Percentiles rank a stretch among this genome's conserved stretches.
Evolutionary conservation across 2,113 vertebrate species (phyloP).

Genomic region (Eclectus roratus): DNA sequence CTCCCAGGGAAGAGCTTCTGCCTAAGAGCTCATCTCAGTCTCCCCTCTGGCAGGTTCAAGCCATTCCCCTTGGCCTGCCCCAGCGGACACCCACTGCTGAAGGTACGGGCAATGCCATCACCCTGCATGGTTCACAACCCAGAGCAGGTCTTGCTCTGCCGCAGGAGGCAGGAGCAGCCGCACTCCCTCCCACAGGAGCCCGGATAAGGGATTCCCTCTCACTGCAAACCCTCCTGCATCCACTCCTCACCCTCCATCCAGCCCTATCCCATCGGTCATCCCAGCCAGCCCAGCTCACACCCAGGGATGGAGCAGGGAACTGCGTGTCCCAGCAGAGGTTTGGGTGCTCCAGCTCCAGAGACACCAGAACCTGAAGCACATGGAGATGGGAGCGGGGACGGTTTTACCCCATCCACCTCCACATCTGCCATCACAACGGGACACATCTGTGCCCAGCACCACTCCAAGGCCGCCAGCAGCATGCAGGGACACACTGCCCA

Average conservation of each 20-base stretch:
- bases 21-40: too few relatives aligned
- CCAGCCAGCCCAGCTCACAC: not conserved
- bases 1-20: too few relatives aligned
- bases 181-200: too few relatives aligned
- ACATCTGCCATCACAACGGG: too few relatives aligned
- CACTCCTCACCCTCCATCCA: not conserved
- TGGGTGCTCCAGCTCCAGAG: not conserved
- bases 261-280: not conserved
- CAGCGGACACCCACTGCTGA: too few relatives aligned
- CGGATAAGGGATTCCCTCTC: not conserved
- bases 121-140: not conserved
- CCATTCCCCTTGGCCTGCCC: too few relatives aligned
- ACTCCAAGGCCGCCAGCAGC: too few relatives aligned
- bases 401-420: not conserved
- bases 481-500: too few relatives aligned
- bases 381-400: rapidly evolving
- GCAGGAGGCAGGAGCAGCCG: not conserved
- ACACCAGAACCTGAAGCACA: not conserved
- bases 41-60: not conserved
- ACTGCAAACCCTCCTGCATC: not conserved
- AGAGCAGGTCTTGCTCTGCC: not conserved
- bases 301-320: not conserved
- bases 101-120: not conserved
- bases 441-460: not conserved
- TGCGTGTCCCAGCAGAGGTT: rapidly evolving